A percentile compares a stretch with the other conserved stretches of the same genome.
Conservation (phyloP, 2,113 vertebrate species). For the Stegastes partitus region DNA sequence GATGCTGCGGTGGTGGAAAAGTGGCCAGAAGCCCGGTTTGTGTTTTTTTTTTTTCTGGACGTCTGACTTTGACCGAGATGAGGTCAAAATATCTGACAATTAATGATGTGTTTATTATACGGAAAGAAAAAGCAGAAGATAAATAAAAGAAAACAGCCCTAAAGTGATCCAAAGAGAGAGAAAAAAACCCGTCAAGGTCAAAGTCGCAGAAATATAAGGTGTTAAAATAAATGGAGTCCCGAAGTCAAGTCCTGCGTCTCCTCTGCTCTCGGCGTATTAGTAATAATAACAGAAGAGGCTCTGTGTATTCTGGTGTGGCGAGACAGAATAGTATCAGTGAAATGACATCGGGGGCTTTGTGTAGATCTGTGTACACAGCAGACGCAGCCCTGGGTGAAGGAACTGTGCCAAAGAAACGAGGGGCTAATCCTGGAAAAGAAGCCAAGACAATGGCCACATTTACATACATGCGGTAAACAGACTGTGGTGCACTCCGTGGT, state of each 20-base stretch:
- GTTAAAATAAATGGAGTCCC: constrained; percentile 32
- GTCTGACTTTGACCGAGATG: constrained; percentile 11
- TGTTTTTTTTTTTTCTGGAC: too few relatives aligned
- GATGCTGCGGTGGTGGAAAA: constrained; percentile 6
- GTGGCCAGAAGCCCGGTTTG: constrained; percentile 27
- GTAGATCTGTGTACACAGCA: constrained; percentile 74
- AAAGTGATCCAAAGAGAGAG: constrained; percentile 1
- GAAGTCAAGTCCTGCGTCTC: constrained; percentile 28
- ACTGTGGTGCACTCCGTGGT: constrained; percentile 18
- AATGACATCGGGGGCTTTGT: constrained; percentile 78
- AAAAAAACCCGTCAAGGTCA: constrained; percentile 34
- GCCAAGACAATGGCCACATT: constrained; percentile 67
- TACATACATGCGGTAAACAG: constrained; percentile 60
- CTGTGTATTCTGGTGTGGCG: constrained; percentile 48
- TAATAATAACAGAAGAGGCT: constrained; percentile 55
- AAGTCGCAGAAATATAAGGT: constrained; percentile 19
- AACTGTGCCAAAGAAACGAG: constrained; percentile 72
- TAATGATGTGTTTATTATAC: background rate
- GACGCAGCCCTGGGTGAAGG: constrained; percentile 62
- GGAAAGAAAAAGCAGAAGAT: background rate
- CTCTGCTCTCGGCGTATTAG: constrained; percentile 28
- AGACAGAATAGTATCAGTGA: constrained; percentile 63
- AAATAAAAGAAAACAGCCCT: background rate
- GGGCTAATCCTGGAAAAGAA: constrained; percentile 79
- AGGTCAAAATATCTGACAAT: constrained; percentile 19